A percentile compares a stretch with the other conserved stretches of the same genome.
Evolutionary conservation across 2,113 vertebrate species (phyloP).

Genomic region (Alethe castanea): DNA sequence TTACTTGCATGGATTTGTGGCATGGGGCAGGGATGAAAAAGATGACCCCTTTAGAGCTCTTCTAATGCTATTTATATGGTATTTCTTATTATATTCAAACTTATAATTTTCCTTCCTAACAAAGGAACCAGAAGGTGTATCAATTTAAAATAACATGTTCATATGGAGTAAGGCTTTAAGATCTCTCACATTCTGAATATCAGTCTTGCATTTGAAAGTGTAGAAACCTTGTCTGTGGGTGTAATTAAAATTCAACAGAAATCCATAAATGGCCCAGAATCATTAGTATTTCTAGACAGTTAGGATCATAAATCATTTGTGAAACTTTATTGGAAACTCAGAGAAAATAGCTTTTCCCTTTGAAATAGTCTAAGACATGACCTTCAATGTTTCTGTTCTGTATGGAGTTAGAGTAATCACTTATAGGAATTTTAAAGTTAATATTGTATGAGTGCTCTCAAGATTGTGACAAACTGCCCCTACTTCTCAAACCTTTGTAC

Average conservation of each 20-base stretch:
- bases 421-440: not conserved
- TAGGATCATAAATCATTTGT: slow-evolving; percentile 29
- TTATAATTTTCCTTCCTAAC: not conserved
- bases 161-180: not conserved
- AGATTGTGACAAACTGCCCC: not conserved
- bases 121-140: not conserved
- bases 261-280: not conserved
- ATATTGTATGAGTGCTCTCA: not conserved
- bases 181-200: not conserved
- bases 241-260: slow-evolving; percentile 33
- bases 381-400: not conserved
- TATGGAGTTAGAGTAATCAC: not conserved
- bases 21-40: not conserved
- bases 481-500: not conserved
- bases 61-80: not conserved
- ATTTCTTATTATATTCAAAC: not conserved
- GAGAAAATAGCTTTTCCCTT: not conserved
- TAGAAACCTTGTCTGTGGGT: not conserved
- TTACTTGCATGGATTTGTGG: not conserved
- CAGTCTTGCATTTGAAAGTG: not conserved
- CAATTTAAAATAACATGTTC: not conserved
- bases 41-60: not conserved
- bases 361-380: not conserved
- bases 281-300: slow-evolving; percentile 1
- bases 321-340: not conserved